A percentile compares a stretch with the other conserved stretches of the same genome.
phyloP scores from a whole-genome alignment of 2,888 invertebrate genomes.

The Platycheirus albimanus region DNA sequence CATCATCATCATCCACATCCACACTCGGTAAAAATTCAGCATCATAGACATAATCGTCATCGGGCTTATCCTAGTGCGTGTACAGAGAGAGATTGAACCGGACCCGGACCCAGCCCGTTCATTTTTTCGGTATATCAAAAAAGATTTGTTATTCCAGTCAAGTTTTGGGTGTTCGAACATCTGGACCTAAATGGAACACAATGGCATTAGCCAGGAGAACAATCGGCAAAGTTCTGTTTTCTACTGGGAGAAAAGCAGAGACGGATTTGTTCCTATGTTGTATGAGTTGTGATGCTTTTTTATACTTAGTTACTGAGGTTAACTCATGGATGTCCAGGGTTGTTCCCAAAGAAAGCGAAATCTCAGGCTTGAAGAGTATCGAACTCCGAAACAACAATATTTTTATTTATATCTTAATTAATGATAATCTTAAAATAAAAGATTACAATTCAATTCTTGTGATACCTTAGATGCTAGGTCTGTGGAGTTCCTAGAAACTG shows the following conservation, averaged over 20 bases:
- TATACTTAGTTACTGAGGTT: no score
- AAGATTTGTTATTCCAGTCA: constrained; percentile 72
- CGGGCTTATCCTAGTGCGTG: constrained; percentile 54
- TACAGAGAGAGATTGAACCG: constrained; percentile 5
- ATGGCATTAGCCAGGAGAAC: constrained; percentile 57
- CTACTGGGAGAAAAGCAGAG: neutral
- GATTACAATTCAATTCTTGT: no score
- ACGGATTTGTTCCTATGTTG: constrained; percentile 11
- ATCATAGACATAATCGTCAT: constrained; percentile 63
- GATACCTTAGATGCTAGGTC: no score
- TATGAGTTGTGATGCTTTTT: no score
- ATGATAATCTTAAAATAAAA: no score
- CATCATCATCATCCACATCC: constrained; percentile 50
- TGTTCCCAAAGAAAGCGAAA: no score
- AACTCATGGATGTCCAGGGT: no score
- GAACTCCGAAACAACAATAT: no score
- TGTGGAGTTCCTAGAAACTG: no score
- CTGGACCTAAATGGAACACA: constrained; percentile 70
- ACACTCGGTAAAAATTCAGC: constrained; percentile 37
- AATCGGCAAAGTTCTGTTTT: constrained; percentile 63
- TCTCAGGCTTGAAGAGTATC: no score
- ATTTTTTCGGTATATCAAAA: constrained; percentile 17
- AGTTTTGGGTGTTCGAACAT: constrained; percentile 66
- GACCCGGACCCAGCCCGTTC: constrained; percentile 8
- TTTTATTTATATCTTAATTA: no score